A percentile compares a stretch with the other conserved stretches of the same genome.
Conservation (phyloP, 2,113 vertebrate genomes). For the Myotis davidii region DNA sequence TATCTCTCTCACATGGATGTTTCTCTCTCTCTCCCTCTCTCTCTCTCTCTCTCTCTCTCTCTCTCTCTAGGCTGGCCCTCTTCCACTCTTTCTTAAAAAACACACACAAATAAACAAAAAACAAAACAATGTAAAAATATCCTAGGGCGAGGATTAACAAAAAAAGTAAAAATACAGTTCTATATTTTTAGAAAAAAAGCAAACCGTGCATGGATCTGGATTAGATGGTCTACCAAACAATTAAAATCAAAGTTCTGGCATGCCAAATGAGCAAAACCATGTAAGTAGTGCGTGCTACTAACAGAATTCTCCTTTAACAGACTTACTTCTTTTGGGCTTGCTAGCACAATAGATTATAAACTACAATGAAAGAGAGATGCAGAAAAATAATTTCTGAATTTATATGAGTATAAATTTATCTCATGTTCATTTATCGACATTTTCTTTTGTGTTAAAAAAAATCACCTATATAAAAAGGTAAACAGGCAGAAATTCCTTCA, state of each 20-base stretch:
- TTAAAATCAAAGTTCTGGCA: background rate
- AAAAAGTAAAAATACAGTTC: background rate
- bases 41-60: too few relatives aligned
- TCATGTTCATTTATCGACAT: background rate
- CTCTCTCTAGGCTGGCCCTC: too few relatives aligned
- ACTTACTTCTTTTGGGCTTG: background rate
- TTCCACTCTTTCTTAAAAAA: background rate
- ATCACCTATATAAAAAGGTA: background rate
- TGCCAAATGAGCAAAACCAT: background rate
- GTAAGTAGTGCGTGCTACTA: background rate
- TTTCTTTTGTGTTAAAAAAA: slow-evolving; percentile 41
- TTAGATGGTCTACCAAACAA: background rate
- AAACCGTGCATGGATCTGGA: background rate
- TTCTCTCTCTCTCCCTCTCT: background rate
- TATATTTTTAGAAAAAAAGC: background rate
- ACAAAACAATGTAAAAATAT: background rate
- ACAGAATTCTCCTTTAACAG: background rate
- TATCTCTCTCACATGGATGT: background rate
- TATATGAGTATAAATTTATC: background rate
- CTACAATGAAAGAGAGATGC: background rate
- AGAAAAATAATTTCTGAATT: background rate
- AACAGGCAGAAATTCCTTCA: slow-evolving; percentile 10
- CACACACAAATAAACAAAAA: too few relatives aligned
- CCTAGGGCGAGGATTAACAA: too few relatives aligned
- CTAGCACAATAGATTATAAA: background rate